These are phyloP conservation scores for Hemaris fuciformis DNA, from an alignment of 2,888 invertebrate species.

Conservation along the genomic window DNA sequence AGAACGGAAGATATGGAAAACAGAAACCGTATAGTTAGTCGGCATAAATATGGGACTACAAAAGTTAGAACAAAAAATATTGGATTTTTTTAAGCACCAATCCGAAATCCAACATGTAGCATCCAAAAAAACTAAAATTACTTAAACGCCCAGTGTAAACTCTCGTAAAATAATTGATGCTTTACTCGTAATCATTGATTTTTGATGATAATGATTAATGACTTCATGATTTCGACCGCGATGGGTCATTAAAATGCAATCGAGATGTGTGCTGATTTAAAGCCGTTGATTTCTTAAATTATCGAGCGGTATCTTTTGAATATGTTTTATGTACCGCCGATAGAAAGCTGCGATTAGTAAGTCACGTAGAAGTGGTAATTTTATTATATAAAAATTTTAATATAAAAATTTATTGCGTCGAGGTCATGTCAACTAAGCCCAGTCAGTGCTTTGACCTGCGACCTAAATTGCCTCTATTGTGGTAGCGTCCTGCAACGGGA, in stretches of 20 bases:
- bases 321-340: background rate
- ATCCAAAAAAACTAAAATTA: constrained; percentile 13
- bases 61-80: no score
- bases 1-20: no score
- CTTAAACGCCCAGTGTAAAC: constrained; percentile 18
- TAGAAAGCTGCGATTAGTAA: constrained; percentile 8
- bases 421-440: background rate
- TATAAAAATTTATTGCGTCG: background rate
- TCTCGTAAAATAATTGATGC: constrained; percentile 8
- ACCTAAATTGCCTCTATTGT: background rate
- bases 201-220: constrained; percentile 15
- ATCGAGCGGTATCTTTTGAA: constrained; percentile 1
- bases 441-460: background rate
- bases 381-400: background rate
- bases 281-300: constrained; percentile 6
- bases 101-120: background rate
- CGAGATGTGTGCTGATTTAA: constrained; percentile 14
- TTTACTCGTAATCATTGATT: constrained; percentile 7
- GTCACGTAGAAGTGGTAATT: constrained; percentile 3
- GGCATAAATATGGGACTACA: no score
- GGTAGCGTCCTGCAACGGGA: background rate
- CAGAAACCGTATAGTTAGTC: no score
- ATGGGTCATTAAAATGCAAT: constrained; percentile 28
- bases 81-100: background rate
- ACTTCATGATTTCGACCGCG: background rate